Conservation (phyloP, 2,113 vertebrate species). For the Thunnus maccoyii region DNA sequence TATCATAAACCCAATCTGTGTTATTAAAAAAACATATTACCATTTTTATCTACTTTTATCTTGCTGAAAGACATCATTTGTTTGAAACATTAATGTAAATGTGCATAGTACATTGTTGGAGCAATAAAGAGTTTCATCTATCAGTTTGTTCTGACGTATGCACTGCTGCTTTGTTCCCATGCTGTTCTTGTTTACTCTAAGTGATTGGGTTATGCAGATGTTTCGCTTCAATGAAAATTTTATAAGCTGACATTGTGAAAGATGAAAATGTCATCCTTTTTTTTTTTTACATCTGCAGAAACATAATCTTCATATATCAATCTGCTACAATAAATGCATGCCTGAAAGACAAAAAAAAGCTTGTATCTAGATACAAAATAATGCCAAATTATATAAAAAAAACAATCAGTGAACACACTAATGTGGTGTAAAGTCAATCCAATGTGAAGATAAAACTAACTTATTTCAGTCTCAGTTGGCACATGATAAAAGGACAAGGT, state of each 20-base stretch:
- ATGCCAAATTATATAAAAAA: not conserved
- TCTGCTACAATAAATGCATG: not conserved
- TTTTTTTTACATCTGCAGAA: not conserved
- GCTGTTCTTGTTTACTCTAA: conserved; percentile 65
- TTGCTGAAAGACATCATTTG: conserved; percentile 12
- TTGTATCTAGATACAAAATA: not conserved
- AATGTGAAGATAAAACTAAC: conserved; percentile 26
- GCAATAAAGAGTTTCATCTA: conserved; percentile 51
- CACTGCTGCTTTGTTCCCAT: conserved; percentile 42
- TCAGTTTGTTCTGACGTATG: conserved; percentile 68
- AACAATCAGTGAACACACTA: not conserved
- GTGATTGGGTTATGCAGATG: conserved; percentile 65
- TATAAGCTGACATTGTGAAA: conserved; percentile 47
- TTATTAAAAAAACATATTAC: conserved; percentile 23
- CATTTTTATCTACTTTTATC: conserved; percentile 40
- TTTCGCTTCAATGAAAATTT: conserved; percentile 46
- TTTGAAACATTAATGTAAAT: conserved; percentile 54
- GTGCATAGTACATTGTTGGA: not conserved
- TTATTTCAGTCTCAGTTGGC: conserved; percentile 22
- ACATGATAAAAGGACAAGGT: conserved; percentile 46
- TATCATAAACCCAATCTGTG: not conserved
- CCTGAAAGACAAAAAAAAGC: not conserved
- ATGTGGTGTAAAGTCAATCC: not conserved
- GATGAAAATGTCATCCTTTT: conserved; percentile 34
- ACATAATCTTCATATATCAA: conserved; percentile 24